Conservation (phyloP, 2,797 vertebrate genomes). For the Acanthornis magna region DNA sequence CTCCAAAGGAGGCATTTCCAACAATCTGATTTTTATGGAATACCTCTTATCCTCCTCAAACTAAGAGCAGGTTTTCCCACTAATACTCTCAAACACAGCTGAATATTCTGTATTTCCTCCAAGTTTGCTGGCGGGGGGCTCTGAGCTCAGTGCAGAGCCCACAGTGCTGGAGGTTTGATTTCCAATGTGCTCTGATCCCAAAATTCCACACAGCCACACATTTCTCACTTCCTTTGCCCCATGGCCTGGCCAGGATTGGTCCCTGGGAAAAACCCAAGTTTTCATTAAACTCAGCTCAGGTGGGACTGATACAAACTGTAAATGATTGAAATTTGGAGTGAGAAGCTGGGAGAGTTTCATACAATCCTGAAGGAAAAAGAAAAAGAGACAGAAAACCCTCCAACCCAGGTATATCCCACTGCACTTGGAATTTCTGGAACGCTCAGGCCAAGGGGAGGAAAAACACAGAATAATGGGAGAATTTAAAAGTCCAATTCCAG, state of each 20-base stretch:
- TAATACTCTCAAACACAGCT: background rate
- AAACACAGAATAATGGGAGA: accelerated
- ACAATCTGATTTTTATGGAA: background rate
- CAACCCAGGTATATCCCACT: background rate
- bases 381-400: background rate
- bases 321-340: background rate
- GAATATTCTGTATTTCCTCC: background rate
- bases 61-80: background rate
- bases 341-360: background rate
- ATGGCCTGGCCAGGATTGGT: background rate
- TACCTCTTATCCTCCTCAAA: background rate
- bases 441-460: background rate
- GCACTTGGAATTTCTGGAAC: too few relatives aligned
- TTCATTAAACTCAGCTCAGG: background rate
- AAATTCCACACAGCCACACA: background rate
- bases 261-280: background rate
- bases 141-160: background rate
- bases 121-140: background rate
- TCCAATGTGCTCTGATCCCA: background rate
- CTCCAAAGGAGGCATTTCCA: background rate
- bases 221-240: background rate
- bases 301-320: background rate
- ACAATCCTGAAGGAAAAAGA: background rate
- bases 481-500: too few relatives aligned
- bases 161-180: background rate